A percentile compares a stretch with the other conserved stretches of the same genome.
Conservation (phyloP, 2,888 invertebrate species). For the Punctoribates punctum region DNA sequence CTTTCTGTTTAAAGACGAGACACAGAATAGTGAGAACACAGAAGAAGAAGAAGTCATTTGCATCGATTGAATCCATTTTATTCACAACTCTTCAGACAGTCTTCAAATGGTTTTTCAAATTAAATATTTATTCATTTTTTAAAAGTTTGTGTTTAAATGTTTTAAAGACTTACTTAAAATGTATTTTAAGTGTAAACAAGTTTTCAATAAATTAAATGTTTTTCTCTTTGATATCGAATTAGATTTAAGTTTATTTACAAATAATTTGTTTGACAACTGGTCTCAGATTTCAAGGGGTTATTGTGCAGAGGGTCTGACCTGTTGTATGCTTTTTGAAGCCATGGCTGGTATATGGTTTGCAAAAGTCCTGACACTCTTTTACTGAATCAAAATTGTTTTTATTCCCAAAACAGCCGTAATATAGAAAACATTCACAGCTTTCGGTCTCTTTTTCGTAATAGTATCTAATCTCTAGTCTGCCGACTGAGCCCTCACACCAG, state of each 20-base stretch:
- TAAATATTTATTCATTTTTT: too few species aligned
- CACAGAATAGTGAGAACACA: not conserved
- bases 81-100: too few species aligned
- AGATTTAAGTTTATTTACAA: too few species aligned
- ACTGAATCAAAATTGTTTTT: constrained; percentile 9
- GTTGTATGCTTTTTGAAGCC: not conserved
- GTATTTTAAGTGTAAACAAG: too few species aligned
- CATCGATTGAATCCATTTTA: not conserved
- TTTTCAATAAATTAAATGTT: too few species aligned
- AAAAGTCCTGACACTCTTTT: not conserved
- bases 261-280: too few species aligned
- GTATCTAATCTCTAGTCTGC: not conserved
- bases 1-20: constrained; percentile 7
- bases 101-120: too few species aligned
- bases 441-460: not conserved
- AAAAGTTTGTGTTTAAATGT: too few species aligned
- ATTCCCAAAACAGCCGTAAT: constrained; percentile 22
- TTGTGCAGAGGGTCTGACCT: too few species aligned
- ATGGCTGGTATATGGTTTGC: not conserved
- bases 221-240: too few species aligned
- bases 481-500: not conserved
- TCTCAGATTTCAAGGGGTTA: too few species aligned
- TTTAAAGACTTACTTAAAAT: too few species aligned
- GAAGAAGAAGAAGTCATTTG: constrained; percentile 8
- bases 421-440: constrained; percentile 12